Percentiles rank a stretch among this genome's conserved stretches.
These are phyloP conservation scores for Pseudolaguvia tuberculata DNA, from an alignment of 2,113 vertebrate genomes.

Conservation along the genomic window DNA sequence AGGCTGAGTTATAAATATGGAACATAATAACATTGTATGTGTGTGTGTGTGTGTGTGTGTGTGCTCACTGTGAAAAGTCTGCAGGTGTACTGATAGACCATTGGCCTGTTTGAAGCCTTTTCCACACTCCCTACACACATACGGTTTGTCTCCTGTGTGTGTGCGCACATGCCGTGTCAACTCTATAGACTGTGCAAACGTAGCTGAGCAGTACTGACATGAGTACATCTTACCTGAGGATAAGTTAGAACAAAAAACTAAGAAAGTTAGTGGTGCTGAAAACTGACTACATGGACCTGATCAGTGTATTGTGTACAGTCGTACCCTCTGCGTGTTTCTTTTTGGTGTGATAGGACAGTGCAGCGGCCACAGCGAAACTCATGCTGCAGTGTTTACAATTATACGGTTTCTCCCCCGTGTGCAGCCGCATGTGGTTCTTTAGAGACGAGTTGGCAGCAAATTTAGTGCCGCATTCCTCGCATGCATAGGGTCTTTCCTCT, in stretches of 20 bases:
- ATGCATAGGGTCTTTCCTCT: slow-evolving; percentile 81
- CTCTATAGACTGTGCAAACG: slow-evolving; percentile 86
- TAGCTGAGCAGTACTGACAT: slow-evolving; percentile 82
- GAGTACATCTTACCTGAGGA: slow-evolving; percentile 83
- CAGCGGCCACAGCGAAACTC: slow-evolving; percentile 82
- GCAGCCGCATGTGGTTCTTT: slow-evolving; percentile 84
- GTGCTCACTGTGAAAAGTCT: slow-evolving; percentile 80
- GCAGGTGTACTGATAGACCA: slow-evolving; percentile 81
- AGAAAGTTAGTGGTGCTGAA: too few species aligned
- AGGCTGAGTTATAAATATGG: background rate
- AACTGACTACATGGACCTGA: too few species aligned
- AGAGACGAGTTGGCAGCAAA: slow-evolving; percentile 82
- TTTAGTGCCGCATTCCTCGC: slow-evolving; percentile 77
- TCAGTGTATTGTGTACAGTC: background rate
- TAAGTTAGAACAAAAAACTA: background rate
- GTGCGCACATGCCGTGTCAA: slow-evolving; percentile 80
- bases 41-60: background rate
- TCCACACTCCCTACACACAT: slow-evolving; percentile 82
- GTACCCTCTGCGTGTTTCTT: slow-evolving; percentile 85
- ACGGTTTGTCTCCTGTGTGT: slow-evolving; percentile 83
- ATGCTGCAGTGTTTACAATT: slow-evolving; percentile 82
- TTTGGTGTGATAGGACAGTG: slow-evolving; percentile 86
- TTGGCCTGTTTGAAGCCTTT: slow-evolving; percentile 88
- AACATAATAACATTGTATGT: background rate
- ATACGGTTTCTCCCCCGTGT: slow-evolving; percentile 82